phyloP scores from a whole-genome alignment of 2,797 vertebrate species.

The Moxostoma hubbsi region DNA sequence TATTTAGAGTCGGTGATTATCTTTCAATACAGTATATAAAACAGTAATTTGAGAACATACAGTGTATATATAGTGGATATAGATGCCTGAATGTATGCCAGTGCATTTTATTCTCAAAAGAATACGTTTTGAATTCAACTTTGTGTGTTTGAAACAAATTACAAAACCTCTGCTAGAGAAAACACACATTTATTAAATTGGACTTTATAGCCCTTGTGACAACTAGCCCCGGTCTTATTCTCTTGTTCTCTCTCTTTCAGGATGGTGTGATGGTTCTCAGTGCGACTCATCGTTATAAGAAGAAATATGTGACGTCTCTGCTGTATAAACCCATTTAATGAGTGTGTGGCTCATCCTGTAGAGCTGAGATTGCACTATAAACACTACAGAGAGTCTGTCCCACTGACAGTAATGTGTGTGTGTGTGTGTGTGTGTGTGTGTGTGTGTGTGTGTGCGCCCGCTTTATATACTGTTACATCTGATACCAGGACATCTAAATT shows the following conservation, averaged over 20 bases:
- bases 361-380: constrained; percentile 69
- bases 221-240: no score
- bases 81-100: no score
- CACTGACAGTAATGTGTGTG: neutral
- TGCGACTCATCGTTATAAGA: constrained; percentile 84
- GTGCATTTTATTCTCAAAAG: no score
- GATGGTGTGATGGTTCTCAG: constrained; percentile 63
- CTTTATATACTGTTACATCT: neutral
- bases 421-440: neutral
- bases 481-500: neutral
- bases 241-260: no score
- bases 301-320: constrained; percentile 97
- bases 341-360: constrained; percentile 32
- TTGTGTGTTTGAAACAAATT: no score
- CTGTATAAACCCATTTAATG: constrained; percentile 95
- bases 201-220: no score
- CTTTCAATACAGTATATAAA: no score
- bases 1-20: no score
- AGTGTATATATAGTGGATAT: no score
- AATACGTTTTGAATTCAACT: constrained; percentile 74
- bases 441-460: neutral
- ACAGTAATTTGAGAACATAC: no score
- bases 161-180: no score
- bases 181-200: no score
- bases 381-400: constrained; percentile 55